Base-by-base conservation (phyloP, 2,888 invertebrate genomes). In the Aradus depressus region DNA sequence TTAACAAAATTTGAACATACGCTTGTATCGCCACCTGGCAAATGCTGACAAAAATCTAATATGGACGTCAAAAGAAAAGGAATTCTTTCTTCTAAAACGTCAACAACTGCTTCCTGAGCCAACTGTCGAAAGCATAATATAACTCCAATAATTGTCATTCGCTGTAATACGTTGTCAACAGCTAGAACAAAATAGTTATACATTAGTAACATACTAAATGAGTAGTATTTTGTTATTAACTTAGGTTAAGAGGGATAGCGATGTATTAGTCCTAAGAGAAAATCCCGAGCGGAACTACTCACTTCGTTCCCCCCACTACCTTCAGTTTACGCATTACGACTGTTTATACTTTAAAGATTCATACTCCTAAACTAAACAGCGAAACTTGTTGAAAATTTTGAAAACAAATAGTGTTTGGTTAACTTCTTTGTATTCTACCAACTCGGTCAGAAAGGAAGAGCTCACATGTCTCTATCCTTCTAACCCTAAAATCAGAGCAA, bases 91-190 rank as follows among this genome's bases (percentile, higher is more conserved):
- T 92, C 89, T 45, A 98, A 70, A 5, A 92, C 92, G 69, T 95
- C 95, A 44, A 90, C 80, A 25, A 99, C 72, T 4, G 97, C 93
- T 58, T 91, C 87, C 65, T 96, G 96, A 0, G 95, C 82, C 48
- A 98, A 75, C 66, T 90, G 86, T 18, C 96, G 78, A 69, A 99
- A 99, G 64, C 92, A 88, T 60, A 98, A 73, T 59, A 98, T 93
- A 1, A 98, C 96, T 3, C 98, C 98, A 60, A 98, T 89, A 58
- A 97, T 96, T 23, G 93, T 95, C 83, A 98, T 93, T 60, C 97
- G 75, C 67, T 96, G 91, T 44, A 99, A 70, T 3, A 98, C 90
- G 64, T 91, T 93, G 64, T 97, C 96, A 1, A 92, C 92, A 64
- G 90, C 75, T 75, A 64, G 19, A 48, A 31, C 16, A 34, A 31